Evolutionary conservation across 2,113 vertebrate genomes (phyloP).

Genomic region (Caracal caracal): DNA sequence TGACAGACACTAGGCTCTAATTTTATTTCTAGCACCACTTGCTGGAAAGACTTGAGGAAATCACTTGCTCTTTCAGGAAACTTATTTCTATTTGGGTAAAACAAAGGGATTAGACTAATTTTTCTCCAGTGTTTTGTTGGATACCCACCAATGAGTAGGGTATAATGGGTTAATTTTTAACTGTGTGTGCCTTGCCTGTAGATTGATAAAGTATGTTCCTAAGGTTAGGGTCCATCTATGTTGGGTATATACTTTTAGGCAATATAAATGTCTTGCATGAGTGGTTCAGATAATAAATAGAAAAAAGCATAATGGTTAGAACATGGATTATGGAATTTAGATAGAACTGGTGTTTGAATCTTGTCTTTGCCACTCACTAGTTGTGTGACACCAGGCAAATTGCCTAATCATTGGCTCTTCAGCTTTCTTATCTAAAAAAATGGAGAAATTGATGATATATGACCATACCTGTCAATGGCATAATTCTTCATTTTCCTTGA

Average conservation of each 20-base stretch:
- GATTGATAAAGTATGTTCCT: not conserved
- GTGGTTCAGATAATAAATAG: not conserved
- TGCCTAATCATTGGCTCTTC: conserved; percentile 1
- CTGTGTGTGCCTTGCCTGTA: not conserved
- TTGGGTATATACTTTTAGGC: not conserved
- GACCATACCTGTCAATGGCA: not conserved
- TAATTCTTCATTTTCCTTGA: conserved; percentile 21
- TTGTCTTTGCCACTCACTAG: not conserved
- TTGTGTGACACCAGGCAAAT: not conserved
- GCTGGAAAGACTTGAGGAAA: not conserved
- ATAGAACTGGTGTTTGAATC: not conserved
- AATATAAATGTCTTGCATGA: not conserved
- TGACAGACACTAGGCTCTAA: not conserved
- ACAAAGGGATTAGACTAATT: not conserved
- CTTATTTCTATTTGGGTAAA: not conserved
- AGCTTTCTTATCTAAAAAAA: not conserved
- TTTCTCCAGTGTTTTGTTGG: not conserved
- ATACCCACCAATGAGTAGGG: not conserved
- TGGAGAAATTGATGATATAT: not conserved
- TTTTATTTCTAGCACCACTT: not conserved
- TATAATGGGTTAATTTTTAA: not conserved
- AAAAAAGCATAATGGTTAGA: not conserved
- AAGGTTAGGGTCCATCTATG: not conserved
- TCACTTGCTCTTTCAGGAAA: not conserved
- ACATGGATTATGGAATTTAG: not conserved